phyloP scores from a whole-genome alignment of 2,888 invertebrate species.

The Clivina fossor region DNA sequence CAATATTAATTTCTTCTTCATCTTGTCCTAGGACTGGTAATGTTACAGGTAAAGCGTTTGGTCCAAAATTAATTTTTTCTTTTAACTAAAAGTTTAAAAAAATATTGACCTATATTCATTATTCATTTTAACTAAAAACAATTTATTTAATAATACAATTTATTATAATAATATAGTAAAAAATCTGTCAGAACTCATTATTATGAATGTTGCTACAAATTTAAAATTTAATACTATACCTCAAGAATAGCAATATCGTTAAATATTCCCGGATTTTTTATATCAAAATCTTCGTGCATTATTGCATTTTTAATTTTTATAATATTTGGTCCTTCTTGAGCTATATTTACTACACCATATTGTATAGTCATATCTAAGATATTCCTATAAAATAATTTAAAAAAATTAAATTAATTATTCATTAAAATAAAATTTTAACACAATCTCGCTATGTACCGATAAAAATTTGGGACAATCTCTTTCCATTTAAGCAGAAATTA shows the following conservation, averaged over 20 bases:
- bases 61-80: conserved; percentile 16
- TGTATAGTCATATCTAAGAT: no score
- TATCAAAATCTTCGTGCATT: conserved; percentile 33
- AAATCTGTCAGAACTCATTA: conserved; percentile 25
- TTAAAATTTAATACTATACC: conserved; percentile 24
- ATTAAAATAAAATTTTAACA: no score
- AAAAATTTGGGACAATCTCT: no score
- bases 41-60: conserved; percentile 24
- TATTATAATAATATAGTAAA: conserved; percentile 26
- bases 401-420: no score
- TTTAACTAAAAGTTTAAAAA: conserved; percentile 37
- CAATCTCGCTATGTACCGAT: no score
- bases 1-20: conserved; percentile 38
- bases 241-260: conserved; percentile 38
- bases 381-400: no score
- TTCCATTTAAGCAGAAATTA: no score
- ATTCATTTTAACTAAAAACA: conserved; percentile 23
- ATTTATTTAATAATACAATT: no score
- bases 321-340: no score
- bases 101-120: not conserved
- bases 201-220: conserved; percentile 23
- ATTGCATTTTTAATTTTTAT: conserved; percentile 23
- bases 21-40: conserved; percentile 33
- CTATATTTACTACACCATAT: conserved; percentile 34
- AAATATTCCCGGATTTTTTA: conserved; percentile 33